Evolutionary conservation across 2,797 vertebrate species (phyloP).

Genomic region (Cetoscarus ocellatus): DNA sequence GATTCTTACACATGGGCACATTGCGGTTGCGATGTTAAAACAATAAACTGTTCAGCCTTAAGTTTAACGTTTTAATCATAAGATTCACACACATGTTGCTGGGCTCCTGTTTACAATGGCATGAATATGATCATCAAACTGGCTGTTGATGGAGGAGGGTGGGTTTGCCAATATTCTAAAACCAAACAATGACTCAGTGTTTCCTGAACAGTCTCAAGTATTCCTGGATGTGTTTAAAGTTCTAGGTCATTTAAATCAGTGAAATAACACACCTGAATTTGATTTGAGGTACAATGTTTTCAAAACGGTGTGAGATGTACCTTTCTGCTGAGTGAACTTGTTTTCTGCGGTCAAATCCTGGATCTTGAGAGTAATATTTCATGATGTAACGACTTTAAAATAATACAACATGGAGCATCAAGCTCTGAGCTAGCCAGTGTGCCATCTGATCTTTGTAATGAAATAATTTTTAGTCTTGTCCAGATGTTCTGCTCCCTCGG

Average conservation of each 20-base stretch:
- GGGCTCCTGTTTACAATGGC: slow-evolving; percentile 5
- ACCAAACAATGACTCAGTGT: slow-evolving; percentile 1
- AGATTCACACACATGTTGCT: background rate
- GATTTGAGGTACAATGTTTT: background rate
- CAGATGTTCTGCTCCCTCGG: slow-evolving; percentile 6
- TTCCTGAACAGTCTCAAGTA: background rate
- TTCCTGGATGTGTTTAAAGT: background rate
- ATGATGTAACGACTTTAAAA: background rate
- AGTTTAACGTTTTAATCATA: background rate
- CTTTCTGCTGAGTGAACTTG: no score
- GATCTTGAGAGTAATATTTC: background rate
- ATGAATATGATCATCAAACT: slow-evolving; percentile 13
- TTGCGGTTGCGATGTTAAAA: background rate
- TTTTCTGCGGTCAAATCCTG: no score
- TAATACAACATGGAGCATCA: slow-evolving; percentile 7
- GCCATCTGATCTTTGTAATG: slow-evolving; percentile 3
- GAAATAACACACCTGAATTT: background rate
- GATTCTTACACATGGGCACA: no score
- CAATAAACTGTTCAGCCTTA: background rate
- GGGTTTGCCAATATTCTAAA: slow-evolving; percentile 8
- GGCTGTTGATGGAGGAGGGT: background rate
- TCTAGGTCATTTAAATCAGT: background rate
- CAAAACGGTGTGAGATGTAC: background rate
- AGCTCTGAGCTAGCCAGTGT: slow-evolving; percentile 1
- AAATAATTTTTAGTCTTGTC: slow-evolving; percentile 1